Evolutionary conservation across 1,140 invertebrate genomes (phyloP).

Genomic region (Metopolophium dirhodum): DNA sequence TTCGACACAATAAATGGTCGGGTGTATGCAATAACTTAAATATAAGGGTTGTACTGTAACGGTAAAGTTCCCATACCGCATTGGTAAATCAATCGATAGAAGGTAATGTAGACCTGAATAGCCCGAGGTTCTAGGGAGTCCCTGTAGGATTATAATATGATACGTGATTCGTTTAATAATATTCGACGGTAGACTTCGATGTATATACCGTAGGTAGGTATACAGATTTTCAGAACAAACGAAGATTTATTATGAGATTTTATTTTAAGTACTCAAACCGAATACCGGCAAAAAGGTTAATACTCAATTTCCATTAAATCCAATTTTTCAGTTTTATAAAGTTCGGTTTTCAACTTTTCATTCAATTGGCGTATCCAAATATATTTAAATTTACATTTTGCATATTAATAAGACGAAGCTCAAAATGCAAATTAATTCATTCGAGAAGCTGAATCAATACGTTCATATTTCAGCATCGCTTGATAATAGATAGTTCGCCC

Average conservation of each 20-base stretch:
- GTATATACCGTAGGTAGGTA: background rate
- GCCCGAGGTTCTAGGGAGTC: background rate
- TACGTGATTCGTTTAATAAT: constrained; percentile 37
- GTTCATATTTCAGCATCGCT: background rate
- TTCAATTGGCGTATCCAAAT: background rate
- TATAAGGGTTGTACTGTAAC: background rate
- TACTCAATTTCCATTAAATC: constrained; percentile 25
- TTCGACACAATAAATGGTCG: background rate
- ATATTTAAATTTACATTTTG: background rate
- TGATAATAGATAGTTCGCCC: constrained; percentile 11
- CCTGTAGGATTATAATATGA: background rate
- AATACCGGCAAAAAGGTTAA: background rate
- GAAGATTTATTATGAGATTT: background rate
- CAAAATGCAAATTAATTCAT: constrained; percentile 34
- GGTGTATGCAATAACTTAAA: background rate
- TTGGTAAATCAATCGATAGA: constrained; percentile 24
- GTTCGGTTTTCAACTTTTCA: background rate
- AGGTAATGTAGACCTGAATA: background rate
- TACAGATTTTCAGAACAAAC: constrained; percentile 17
- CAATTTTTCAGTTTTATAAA: background rate
- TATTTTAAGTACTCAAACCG: background rate
- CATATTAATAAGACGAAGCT: constrained; percentile 26
- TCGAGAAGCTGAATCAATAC: constrained; percentile 23
- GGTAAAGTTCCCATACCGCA: background rate
- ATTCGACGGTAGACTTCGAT: background rate